phyloP scores from a whole-genome alignment of 2,113 vertebrate genomes.

The Ophthalmolycus amberensis region DNA sequence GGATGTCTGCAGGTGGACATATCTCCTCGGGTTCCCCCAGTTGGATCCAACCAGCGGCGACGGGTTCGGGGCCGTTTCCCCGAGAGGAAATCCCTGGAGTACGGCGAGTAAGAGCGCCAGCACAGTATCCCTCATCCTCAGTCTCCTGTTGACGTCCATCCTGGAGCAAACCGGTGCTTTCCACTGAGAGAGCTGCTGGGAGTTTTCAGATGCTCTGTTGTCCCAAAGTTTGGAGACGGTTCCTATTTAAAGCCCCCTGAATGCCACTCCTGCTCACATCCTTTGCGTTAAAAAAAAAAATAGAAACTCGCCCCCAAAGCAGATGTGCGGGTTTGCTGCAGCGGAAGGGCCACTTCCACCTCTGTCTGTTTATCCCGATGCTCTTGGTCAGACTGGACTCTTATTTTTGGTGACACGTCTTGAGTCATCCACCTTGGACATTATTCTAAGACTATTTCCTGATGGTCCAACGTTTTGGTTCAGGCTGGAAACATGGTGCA shows the following conservation, averaged over 20 bases:
- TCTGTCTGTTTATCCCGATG: constrained; percentile 71
- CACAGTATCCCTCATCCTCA: constrained; percentile 66
- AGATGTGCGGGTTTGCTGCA: constrained; percentile 77
- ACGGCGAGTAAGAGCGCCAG: constrained; percentile 75
- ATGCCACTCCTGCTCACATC: constrained; percentile 82
- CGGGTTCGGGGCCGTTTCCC: constrained; percentile 68
- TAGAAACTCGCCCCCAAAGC: constrained; percentile 82
- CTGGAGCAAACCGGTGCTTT: constrained; percentile 46
- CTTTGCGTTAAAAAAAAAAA: constrained; percentile 55
- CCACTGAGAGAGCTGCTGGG: constrained; percentile 48
- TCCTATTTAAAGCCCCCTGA: constrained; percentile 83
- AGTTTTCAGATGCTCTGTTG: constrained; percentile 70
- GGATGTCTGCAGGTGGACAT: constrained; percentile 86
- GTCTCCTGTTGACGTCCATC: constrained; percentile 66
- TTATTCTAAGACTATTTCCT: constrained; percentile 18
- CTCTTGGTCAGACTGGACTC: constrained; percentile 62
- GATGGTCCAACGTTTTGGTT: constrained; percentile 22
- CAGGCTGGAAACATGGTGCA: background rate
- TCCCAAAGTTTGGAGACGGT: constrained; percentile 65
- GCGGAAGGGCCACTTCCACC: constrained; percentile 83
- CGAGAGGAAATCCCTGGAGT: constrained; percentile 72
- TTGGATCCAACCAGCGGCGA: constrained; percentile 86
- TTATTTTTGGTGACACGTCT: constrained; percentile 68
- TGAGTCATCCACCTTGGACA: constrained; percentile 60
- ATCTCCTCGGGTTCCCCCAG: constrained; percentile 87